Evolutionary conservation across 1,140 invertebrate species (phyloP).

Genomic region (Diplogasteroides magnus): DNA sequence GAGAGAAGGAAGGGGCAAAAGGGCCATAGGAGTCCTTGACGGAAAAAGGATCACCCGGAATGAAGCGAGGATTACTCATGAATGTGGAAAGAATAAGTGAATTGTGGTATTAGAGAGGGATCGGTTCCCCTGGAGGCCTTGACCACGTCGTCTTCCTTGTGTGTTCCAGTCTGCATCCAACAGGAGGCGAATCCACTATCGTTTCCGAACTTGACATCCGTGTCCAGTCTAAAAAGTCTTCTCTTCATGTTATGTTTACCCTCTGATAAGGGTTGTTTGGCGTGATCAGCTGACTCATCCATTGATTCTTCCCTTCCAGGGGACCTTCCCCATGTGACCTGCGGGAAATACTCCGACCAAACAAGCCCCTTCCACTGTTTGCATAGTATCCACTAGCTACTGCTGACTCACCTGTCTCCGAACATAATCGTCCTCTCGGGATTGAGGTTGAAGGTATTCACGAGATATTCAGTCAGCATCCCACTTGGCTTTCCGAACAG

Average conservation of each 20-base stretch:
- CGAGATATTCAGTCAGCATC: slow-evolving; percentile 62
- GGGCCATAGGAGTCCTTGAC: no score
- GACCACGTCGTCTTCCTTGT: slow-evolving; percentile 66
- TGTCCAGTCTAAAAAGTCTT: slow-evolving; percentile 65
- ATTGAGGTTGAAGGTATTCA: slow-evolving; percentile 61
- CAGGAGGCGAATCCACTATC: slow-evolving; percentile 70
- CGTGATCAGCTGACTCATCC: no score
- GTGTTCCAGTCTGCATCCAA: slow-evolving; percentile 77
- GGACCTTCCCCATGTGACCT: no score
- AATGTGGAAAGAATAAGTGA: background rate
- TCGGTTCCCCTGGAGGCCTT: slow-evolving; percentile 33
- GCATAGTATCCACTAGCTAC: background rate
- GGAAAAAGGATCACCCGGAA: no score
- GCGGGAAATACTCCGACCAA: no score
- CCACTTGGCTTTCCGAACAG: slow-evolving; percentile 80
- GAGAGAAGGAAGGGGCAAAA: no score
- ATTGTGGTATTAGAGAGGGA: background rate
- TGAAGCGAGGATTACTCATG: no score
- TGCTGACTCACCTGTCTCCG: slow-evolving; percentile 67
- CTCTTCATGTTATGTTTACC: no score
- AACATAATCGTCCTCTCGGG: slow-evolving; percentile 81
- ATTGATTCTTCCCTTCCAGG: no score
- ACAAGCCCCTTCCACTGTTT: no score
- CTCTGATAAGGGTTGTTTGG: no score
- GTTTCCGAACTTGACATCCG: slow-evolving; percentile 79